Percentiles rank a stretch among this genome's conserved stretches.
Conservation (phyloP, 2,113 vertebrate species). For the Oreotragus oreotragus region DNA sequence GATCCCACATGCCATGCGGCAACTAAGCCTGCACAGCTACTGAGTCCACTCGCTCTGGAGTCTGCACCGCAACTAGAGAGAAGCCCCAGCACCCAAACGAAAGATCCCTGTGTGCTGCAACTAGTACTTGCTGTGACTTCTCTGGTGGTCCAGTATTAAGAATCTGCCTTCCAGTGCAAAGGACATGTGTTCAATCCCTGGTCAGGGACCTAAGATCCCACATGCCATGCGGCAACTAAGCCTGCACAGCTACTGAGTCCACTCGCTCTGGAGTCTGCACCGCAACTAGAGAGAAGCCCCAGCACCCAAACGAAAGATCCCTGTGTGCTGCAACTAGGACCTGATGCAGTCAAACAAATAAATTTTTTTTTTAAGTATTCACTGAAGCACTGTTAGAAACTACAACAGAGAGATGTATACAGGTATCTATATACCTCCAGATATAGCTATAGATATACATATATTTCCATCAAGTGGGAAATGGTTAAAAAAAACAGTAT, state of each 20-base stretch:
- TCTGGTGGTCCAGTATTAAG: neutral
- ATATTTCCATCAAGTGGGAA: neutral
- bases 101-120: no score
- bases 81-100: no score
- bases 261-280: neutral
- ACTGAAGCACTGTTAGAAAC: neutral
- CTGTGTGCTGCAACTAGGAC: neutral
- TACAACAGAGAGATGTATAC: neutral
- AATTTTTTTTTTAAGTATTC: neutral
- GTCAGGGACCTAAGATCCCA: neutral
- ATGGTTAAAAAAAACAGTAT: neutral
- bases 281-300: neutral
- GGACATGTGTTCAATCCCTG: neutral
- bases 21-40: no score
- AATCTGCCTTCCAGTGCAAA: neutral
- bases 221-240: neutral
- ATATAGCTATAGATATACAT: neutral
- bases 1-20: no score
- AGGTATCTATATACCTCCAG: neutral
- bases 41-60: no score
- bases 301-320: neutral
- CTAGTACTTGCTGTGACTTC: fast-evolving
- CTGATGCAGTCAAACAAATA: neutral
- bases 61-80: no score
- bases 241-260: neutral